A percentile compares a stretch with the other conserved stretches of the same genome.
Evolutionary conservation across 2,888 invertebrate genomes (phyloP).

Genomic region (Drosophila monieri): DNA sequence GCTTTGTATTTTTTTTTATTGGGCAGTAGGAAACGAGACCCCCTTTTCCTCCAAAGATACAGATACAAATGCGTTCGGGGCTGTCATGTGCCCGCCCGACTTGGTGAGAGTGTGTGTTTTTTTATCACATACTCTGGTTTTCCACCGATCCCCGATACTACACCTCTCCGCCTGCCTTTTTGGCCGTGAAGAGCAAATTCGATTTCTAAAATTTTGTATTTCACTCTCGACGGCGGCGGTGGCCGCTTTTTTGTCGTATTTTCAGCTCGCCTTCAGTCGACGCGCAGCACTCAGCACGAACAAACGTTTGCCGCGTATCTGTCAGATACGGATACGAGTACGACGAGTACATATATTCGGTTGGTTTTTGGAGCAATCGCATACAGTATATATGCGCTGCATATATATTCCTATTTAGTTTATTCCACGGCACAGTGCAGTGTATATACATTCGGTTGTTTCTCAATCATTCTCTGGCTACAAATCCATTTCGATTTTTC

Average conservation of each 20-base stretch:
- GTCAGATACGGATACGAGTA: slow-evolving; percentile 64
- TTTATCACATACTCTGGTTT: slow-evolving; percentile 56
- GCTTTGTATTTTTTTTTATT: slow-evolving; percentile 45
- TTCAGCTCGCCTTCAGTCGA: slow-evolving; percentile 65
- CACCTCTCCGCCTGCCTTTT: slow-evolving; percentile 3
- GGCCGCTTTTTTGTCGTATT: slow-evolving; percentile 52
- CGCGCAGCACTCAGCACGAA: slow-evolving; percentile 79
- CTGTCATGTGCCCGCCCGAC: slow-evolving; percentile 67
- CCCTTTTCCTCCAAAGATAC: slow-evolving; percentile 48
- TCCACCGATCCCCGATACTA: slow-evolving; percentile 2
- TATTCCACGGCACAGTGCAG: slow-evolving; percentile 24
- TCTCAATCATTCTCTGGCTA: background rate
- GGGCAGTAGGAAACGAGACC: slow-evolving; percentile 22
- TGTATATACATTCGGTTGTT: slow-evolving; percentile 13
- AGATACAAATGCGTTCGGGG: slow-evolving; percentile 49
- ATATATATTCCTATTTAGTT: slow-evolving; percentile 19
- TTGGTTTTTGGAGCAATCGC: slow-evolving; percentile 50
- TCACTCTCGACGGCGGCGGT: slow-evolving; percentile 54
- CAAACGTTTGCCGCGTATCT: slow-evolving; percentile 73
- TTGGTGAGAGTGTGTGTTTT: slow-evolving; percentile 46
- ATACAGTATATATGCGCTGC: slow-evolving; percentile 10
- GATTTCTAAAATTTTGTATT: slow-evolving; percentile 65
- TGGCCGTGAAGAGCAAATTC: slow-evolving; percentile 50
- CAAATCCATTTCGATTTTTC: slow-evolving; percentile 30
- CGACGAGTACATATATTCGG: slow-evolving; percentile 62